Conservation (phyloP, 2,797 vertebrate genomes). For the Enteromius anoplus region DNA sequence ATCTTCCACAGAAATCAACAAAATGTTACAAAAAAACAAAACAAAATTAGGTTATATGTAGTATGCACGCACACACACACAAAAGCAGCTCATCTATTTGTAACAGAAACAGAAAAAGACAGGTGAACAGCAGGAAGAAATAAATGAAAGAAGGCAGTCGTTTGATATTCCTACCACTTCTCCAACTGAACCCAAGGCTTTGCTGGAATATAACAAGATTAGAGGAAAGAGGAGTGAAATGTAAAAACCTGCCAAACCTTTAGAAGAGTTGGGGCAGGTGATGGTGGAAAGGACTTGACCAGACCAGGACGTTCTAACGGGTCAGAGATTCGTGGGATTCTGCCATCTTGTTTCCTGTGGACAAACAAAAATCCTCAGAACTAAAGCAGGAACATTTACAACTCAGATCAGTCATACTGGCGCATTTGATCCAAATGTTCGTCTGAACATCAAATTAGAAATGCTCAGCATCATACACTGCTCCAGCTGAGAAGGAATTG, state of each 20-base stretch:
- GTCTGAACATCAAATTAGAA: conserved; percentile 5
- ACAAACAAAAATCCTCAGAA: conserved; percentile 33
- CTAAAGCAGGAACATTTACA: not conserved
- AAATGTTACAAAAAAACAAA: not conserved
- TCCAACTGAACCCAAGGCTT: not conserved
- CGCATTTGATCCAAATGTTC: not conserved
- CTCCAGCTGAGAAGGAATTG: conserved; percentile 14
- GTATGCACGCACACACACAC: not conserved
- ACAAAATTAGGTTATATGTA: not conserved
- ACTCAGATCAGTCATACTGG: not conserved
- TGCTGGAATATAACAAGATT: conserved; percentile 31
- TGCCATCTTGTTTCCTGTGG: conserved; percentile 85
- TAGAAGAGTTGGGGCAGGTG: conserved; percentile 65
- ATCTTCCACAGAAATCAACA: conserved; percentile 6
- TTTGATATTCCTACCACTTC: conserved; percentile 15
- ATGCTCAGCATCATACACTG: not conserved
- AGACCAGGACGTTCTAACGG: conserved; percentile 74
- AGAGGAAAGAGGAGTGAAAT: conserved; percentile 37
- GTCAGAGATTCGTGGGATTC: conserved; percentile 72
- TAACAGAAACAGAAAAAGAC: not conserved
- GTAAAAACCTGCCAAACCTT: conserved; percentile 74
- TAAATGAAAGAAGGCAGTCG: conserved; percentile 14
- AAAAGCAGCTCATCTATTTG: not conserved
- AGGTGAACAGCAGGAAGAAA: conserved; percentile 36
- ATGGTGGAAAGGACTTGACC: conserved; percentile 57